Conservation (phyloP, 2,113 vertebrate genomes). For the Fulica atra region DNA sequence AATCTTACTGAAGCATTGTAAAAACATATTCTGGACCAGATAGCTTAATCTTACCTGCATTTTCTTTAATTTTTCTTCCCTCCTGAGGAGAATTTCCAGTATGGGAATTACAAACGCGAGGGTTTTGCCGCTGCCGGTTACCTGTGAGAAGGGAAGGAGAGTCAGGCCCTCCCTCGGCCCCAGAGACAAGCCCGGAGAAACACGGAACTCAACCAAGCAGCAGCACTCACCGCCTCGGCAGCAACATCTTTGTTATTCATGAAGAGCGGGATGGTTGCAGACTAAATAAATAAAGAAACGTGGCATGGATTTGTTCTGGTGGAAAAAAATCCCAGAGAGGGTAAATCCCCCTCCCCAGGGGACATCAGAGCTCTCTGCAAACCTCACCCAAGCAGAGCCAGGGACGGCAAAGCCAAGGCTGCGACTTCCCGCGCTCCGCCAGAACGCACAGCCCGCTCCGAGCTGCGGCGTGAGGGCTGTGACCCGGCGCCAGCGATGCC, state of each 20-base stretch:
- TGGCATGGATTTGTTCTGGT: fast-evolving
- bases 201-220: fast-evolving
- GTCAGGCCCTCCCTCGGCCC: background rate
- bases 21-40: fast-evolving
- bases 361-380: background rate
- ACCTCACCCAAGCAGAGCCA: fast-evolving
- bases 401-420: fast-evolving
- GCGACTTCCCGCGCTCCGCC: background rate
- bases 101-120: constrained; percentile 94
- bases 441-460: fast-evolving
- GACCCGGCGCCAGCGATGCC: background rate
- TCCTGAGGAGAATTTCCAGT: constrained; percentile 88
- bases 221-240: constrained; percentile 90
- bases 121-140: constrained; percentile 97
- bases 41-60: constrained; percentile 79
- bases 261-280: constrained; percentile 95
- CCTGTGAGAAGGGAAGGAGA: constrained; percentile 65
- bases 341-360: fast-evolving
- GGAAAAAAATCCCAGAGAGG: fast-evolving
- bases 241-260: constrained; percentile 95
- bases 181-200: background rate
- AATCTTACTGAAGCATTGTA: fast-evolving
- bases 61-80: constrained; percentile 91
- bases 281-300: constrained; percentile 66
- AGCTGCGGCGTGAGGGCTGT: background rate